Evolutionary conservation across 2,797 vertebrate genomes (phyloP), one percentile per base, ranked within the genome.

Genomic region (Emydoidea blandingii): DNA sequence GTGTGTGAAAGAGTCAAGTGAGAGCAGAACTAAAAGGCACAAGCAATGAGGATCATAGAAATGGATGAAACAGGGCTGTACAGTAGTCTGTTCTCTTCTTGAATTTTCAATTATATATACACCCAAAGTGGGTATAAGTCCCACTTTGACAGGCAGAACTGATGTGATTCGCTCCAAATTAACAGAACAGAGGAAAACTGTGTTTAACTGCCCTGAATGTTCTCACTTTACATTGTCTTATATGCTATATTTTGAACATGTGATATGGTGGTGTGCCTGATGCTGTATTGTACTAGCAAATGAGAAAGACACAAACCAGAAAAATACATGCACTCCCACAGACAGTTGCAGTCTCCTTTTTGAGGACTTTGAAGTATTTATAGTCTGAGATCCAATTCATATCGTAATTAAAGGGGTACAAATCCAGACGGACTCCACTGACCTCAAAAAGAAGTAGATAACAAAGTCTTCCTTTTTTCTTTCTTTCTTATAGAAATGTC

Each of bases 211-310:
- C 25, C 72, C 72, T 89, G 53, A 1, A 0, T 74, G 47, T 68
- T 92, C 83, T 84, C 74, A 5, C 37, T 50, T 2, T 0, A 3
- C 84, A 10, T 86, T 2, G 0, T 56, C 62, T 41, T 81, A 2
- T 16, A 29, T 91, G 59, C 31, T 15, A n/a, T 57, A 62, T 41
- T 3, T 1, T 79, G 2, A 0, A 2, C 41, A 15, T 11, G 47
- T 53, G 56, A 56, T 53, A 12, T 37, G 27, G 57, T 12, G 27
- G 6, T 78, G 8, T 78, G 25, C 44, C 31, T 49, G 5, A 3
- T 86, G 37, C 34, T 82, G 79, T 5, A n/a, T 49, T 78, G 34
- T 54, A 5, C 41, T 15, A 41, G 29, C 80, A 47, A 62, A 47
- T 0, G 1, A 44, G 83, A 82, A 83, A 68, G 23, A 72, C 29